Evolutionary conservation across 2,797 vertebrate species (phyloP).

Genomic region (Emydoidea blandingii): DNA sequence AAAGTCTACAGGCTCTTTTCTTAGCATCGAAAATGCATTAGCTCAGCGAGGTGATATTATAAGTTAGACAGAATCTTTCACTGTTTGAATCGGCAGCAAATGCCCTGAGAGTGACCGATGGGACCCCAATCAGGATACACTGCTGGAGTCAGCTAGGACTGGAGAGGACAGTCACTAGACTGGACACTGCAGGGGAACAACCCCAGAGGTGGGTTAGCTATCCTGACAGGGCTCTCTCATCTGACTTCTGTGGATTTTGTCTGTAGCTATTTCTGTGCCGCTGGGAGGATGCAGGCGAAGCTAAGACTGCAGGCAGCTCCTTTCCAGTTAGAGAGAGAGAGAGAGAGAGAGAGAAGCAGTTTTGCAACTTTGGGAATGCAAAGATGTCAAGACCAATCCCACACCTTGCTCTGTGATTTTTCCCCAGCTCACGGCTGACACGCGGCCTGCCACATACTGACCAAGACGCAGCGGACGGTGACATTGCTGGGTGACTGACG

Average conservation of each 20-base stretch:
- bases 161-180: not conserved
- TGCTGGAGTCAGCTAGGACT: not conserved
- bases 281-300: conserved; percentile 45
- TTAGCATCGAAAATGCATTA: fast-evolving
- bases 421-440: conserved; percentile 33
- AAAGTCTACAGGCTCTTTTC: fast-evolving
- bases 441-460: conserved; percentile 4
- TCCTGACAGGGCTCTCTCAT: conserved; percentile 47
- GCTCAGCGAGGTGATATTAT: fast-evolving
- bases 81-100: not conserved
- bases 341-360: not conserved
- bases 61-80: fast-evolving
- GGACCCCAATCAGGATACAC: not conserved
- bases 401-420: fast-evolving
- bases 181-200: not conserved
- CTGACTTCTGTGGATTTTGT: conserved; percentile 46
- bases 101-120: not conserved
- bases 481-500: conserved; percentile 11
- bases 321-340: conserved; percentile 50
- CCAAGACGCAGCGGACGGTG: not conserved
- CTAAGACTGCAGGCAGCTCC: conserved; percentile 46
- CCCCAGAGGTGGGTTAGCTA: conserved; percentile 13
- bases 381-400: not conserved
- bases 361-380: not conserved
- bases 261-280: conserved; percentile 53